Percentiles rank a stretch among this genome's conserved stretches.
Evolutionary conservation across 2,888 invertebrate genomes (phyloP).

Genomic region (Microctonus hyperodae): DNA sequence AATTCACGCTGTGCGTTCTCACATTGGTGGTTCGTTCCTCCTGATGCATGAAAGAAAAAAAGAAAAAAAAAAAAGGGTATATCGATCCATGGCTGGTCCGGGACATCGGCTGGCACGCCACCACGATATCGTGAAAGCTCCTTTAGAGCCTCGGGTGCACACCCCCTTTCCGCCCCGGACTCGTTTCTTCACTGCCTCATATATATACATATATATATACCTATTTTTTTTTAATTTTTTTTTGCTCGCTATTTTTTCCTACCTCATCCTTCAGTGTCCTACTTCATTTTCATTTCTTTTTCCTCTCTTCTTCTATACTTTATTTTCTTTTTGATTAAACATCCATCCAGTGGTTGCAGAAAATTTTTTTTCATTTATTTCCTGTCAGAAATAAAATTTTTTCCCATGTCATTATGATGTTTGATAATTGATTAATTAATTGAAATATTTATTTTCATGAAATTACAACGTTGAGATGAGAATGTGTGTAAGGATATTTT

Average conservation of each 20-base stretch:
- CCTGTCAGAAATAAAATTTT: no score
- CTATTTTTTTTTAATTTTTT: no score
- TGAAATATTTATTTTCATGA: no score
- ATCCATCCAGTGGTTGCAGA: no score
- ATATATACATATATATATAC: no score
- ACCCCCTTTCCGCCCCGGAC: slow-evolving; percentile 29
- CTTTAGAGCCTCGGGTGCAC: slow-evolving; percentile 35
- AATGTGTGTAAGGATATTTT: neutral
- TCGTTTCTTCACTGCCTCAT: slow-evolving; percentile 9
- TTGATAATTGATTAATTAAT: no score
- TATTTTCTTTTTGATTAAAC: neutral
- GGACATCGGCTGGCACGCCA: slow-evolving; percentile 56
- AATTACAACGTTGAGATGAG: neutral
- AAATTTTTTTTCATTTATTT: neutral
- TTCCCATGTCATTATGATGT: no score
- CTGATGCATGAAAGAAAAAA: slow-evolving; percentile 10
- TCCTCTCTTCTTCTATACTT: neutral
- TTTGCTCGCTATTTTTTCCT: neutral
- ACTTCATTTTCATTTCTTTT: neutral
- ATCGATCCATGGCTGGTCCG: slow-evolving; percentile 57
- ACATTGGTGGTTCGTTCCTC: neutral
- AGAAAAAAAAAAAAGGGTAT: slow-evolving; percentile 55
- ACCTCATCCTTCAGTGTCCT: slow-evolving; percentile 25
- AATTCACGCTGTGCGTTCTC: neutral
- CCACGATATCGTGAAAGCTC: slow-evolving; percentile 48